phyloP scores from a whole-genome alignment of 2,113 vertebrate species.

The Montifringilla adamsi region DNA sequence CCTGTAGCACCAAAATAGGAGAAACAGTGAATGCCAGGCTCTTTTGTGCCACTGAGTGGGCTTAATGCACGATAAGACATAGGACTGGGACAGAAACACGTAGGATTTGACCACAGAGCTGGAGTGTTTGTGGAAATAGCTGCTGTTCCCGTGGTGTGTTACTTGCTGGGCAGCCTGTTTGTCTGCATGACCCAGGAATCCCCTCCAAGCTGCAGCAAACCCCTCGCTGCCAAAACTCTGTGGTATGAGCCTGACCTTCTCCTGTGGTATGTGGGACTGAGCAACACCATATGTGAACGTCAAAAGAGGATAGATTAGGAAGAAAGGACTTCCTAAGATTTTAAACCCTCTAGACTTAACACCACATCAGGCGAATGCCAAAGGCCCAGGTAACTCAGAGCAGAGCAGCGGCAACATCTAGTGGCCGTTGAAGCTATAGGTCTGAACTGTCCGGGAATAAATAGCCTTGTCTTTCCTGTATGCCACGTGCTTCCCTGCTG shows the following conservation, averaged over 20 bases:
- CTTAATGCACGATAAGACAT: not conserved
- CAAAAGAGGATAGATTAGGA: constrained; percentile 28
- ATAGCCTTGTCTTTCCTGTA: not conserved
- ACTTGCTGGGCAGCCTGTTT: not conserved
- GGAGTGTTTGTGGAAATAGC: not conserved
- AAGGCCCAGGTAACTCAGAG: not conserved
- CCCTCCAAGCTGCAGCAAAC: not conserved
- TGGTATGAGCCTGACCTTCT: not conserved
- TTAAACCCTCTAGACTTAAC: constrained; percentile 2
- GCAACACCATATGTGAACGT: not conserved
- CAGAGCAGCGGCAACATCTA: constrained; percentile 55
- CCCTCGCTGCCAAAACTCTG: not conserved
- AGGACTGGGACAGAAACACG: not conserved
- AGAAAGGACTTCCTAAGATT: constrained; percentile 42
- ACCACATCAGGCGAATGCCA: not conserved
- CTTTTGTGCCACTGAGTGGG: not conserved
- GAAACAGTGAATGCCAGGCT: not conserved
- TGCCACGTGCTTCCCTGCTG: not conserved
- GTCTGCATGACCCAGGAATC: not conserved
- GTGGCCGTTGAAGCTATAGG: not conserved
- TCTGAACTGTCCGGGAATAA: not conserved
- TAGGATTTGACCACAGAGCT: not conserved
- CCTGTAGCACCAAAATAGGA: not conserved
- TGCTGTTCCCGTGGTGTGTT: not conserved
- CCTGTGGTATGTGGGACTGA: not conserved